phyloP scores from a whole-genome alignment of 2,113 vertebrate genomes.

The Siphamia tubifer region DNA sequence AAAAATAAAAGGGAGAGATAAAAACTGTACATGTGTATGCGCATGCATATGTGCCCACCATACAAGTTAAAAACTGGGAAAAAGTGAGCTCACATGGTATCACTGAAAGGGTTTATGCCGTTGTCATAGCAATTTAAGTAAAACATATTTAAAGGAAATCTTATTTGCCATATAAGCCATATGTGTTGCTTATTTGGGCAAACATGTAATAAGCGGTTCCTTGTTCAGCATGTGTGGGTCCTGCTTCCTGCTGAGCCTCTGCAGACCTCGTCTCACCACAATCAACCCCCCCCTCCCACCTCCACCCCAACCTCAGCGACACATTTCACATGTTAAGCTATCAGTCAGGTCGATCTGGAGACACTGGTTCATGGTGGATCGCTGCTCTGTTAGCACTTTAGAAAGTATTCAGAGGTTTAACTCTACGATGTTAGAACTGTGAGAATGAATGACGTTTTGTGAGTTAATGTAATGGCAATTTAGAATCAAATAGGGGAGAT shows the following conservation, averaged over 20 bases:
- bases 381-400: no score
- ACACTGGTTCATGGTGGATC: not conserved
- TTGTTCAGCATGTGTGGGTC: conserved; percentile 49
- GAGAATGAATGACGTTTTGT: no score
- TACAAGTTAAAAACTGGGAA: conserved; percentile 42
- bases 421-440: no score
- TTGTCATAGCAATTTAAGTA: conserved; percentile 56
- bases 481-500: no score
- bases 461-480: no score
- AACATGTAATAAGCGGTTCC: conserved; percentile 69
- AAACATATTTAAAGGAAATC: conserved; percentile 65
- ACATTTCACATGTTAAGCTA: conserved; percentile 27
- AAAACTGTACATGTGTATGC: not conserved
- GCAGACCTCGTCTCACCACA: conserved; percentile 53
- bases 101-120: conserved; percentile 61
- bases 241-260: conserved; percentile 49
- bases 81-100: conserved; percentile 71
- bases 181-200: conserved; percentile 65
- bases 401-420: no score
- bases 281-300: conserved; percentile 5
- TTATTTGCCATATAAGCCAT: conserved; percentile 45
- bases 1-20: not conserved
- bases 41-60: not conserved
- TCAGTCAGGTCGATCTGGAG: no score
- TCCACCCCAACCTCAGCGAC: conserved; percentile 6